Base-by-base conservation (phyloP, 2,888 invertebrate genomes). In the Dasysyrphus albostriatus region DNA sequence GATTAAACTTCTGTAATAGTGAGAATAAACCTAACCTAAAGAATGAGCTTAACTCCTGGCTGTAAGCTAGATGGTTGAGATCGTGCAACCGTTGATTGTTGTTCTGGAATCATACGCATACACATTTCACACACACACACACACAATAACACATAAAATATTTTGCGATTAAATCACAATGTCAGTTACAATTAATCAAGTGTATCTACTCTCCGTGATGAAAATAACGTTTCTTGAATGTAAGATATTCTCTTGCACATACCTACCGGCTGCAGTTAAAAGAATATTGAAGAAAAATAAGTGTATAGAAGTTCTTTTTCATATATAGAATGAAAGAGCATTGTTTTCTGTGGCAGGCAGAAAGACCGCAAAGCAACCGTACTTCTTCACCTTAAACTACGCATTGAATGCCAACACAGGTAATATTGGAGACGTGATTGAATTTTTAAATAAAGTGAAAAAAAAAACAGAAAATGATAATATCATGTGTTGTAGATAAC, bases 171-270 rank as follows among this genome's bases (percentile, higher is more conserved):
- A 69, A 78, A 82, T 82, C 82, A 77, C 81, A 77, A 80, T 73
- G 74, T 85, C 85, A 69, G 81, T 69, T 77, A 77, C 85, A 85
- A 85, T 85, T 82, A 85, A 85, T 85, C 85, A 85, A 70, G 82
- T 81, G 70, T 61, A 67, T 75, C 56, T 73, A 10, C 49, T 19
- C 12, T 69, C 10, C 51, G 54, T 78, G 77, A 85, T 85, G 77
- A 61, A 74, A 85, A 77, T 82, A 85, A 82, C 85, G 77, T 78
- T 85, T 34, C 44, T 19, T 59, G 9, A 29, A 49, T 37, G n/a
- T 47, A 63, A 47, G 24, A 49, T 58, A 49, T 72, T 54, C 61
- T 63, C 54, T 58, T 32, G 19, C 47, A 59, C 29, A 74, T 7
- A 56, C 37, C 67, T n/a, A 56, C 72, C 73, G 76, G 24, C 24